Base-by-base conservation (phyloP, 2,797 vertebrate genomes). In the Acridotheres tristis region DNA sequence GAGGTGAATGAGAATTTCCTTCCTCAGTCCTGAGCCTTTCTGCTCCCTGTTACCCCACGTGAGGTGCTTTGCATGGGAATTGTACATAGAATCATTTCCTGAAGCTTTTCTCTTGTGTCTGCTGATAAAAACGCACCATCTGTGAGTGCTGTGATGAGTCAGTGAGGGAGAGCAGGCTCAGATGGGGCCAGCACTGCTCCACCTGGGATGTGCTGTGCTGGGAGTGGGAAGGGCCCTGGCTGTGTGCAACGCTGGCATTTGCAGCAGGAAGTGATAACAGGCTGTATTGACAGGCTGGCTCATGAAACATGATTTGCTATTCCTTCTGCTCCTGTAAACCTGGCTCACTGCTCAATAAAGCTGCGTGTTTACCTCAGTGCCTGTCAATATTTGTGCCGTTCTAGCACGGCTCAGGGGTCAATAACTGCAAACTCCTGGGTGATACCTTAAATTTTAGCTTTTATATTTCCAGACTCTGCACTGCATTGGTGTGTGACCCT, bases 361-460 rank as follows among this genome's bases (percentile, higher is more conserved):
- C 43, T 26, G 62, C 11, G 42, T 78, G 77, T 78, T 93, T 74
- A 51, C 54, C 84, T 85, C 83, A 7, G 29, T 5, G 55, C 36
- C 23, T 76, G 66, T 85, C 90, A 88, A 94, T 94, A 62, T 77
- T 78, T 84, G 69, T 71, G 80, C 50, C 45, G 17, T 83, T 63
- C 82, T 9, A 67, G 65, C 26, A 6, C 48, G 32, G 79, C 58
- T 71, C 42, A 29, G 53, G 53, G 58, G 82, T 77, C 88, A 62
- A 54, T 80, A 63, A 57, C 66, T 25, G 38, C 0, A 0, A 45
- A 40, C 53, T 73, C 67, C 68, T 22, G 30, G 55, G 62, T 55
- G 53, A 55, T n/a, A 32, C 53, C 30, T n/a, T 32, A 32, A 32
- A 5, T 21, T 55, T 21, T 1, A 55, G 2, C 30, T 55, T 54